A percentile compares a stretch with the other conserved stretches of the same genome.
These are phyloP conservation scores for Invenusta paracnida DNA, from an alignment of 2,888 invertebrate species.

Conservation along the genomic window DNA sequence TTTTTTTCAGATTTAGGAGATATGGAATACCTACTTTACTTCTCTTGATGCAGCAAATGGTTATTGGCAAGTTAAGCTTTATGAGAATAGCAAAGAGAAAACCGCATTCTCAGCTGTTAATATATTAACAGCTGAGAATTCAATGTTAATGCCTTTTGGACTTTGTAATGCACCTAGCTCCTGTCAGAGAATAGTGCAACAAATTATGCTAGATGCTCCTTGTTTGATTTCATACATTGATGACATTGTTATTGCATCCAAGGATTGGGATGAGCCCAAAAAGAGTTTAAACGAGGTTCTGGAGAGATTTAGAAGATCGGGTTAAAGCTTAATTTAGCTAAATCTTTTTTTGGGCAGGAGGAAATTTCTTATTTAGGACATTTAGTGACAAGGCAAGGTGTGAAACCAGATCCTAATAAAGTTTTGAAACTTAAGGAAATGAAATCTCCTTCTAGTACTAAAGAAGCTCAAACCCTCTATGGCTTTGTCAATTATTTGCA, in stretches of 20 bases:
- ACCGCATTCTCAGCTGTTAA: background rate
- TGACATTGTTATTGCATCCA: constrained; percentile 9
- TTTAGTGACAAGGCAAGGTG: background rate
- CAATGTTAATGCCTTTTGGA: background rate
- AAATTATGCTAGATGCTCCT: background rate
- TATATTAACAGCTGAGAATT: background rate
- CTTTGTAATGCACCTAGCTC: constrained; percentile 8
- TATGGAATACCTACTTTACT: background rate
- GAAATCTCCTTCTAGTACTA: background rate
- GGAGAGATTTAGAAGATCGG: background rate
- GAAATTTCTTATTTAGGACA: background rate
- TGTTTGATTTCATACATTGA: constrained; percentile 21
- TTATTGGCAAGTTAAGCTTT: background rate
- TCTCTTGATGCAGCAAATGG: background rate
- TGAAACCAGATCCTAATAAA: background rate
- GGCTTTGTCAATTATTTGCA: background rate
- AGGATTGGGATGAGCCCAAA: background rate
- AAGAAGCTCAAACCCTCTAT: background rate
- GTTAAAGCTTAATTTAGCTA: background rate
- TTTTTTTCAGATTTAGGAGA: background rate
- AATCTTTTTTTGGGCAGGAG: background rate
- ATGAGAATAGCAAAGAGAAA: background rate
- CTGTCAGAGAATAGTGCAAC: background rate
- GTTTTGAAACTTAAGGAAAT: background rate
- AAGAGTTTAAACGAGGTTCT: background rate